Evolutionary conservation across 2,888 invertebrate species (phyloP).

Genomic region (Platypus cylindrus): DNA sequence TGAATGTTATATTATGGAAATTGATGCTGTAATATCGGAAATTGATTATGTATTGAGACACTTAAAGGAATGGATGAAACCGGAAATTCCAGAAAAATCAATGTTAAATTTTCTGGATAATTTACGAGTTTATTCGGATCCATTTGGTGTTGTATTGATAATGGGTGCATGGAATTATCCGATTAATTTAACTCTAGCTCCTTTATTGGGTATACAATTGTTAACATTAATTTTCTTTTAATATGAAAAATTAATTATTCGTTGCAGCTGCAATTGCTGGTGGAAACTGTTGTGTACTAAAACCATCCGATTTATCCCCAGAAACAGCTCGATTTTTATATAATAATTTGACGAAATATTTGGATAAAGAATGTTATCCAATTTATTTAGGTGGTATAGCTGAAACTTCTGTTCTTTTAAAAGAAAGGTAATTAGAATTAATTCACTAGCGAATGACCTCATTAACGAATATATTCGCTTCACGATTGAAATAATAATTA

Average conservation of each 20-base stretch:
- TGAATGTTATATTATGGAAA: slow-evolving; percentile 66
- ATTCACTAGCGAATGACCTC: too few relatives aligned
- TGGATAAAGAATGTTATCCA: slow-evolving; percentile 79
- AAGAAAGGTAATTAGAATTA: slow-evolving; percentile 46
- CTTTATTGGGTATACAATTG: slow-evolving; percentile 44
- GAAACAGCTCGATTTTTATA: slow-evolving; percentile 59
- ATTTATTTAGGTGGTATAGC: slow-evolving; percentile 71
- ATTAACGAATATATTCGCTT: not conserved
- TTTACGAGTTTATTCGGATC: slow-evolving; percentile 69
- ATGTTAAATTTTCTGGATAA: slow-evolving; percentile 60
- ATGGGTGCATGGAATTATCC: slow-evolving; percentile 98
- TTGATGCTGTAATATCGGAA: slow-evolving; percentile 65
- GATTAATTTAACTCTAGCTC: slow-evolving; percentile 63
- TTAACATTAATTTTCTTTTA: too few relatives aligned
- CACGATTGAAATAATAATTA: not conserved
- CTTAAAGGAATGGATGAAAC: slow-evolving; percentile 66
- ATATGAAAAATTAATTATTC: not conserved
- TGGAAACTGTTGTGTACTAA: slow-evolving; percentile 88
- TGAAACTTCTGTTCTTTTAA: slow-evolving; percentile 76
- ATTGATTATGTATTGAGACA: slow-evolving; percentile 50
- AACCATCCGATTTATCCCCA: slow-evolving; percentile 81
- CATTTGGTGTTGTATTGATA: slow-evolving; percentile 81
- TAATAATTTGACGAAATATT: slow-evolving; percentile 70
- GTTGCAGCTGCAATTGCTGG: slow-evolving; percentile 66
- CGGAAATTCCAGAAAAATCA: slow-evolving; percentile 55